These are phyloP conservation scores for Hydropsyche tenuis DNA, from an alignment of 1,140 invertebrate species.

Conservation along the genomic window DNA sequence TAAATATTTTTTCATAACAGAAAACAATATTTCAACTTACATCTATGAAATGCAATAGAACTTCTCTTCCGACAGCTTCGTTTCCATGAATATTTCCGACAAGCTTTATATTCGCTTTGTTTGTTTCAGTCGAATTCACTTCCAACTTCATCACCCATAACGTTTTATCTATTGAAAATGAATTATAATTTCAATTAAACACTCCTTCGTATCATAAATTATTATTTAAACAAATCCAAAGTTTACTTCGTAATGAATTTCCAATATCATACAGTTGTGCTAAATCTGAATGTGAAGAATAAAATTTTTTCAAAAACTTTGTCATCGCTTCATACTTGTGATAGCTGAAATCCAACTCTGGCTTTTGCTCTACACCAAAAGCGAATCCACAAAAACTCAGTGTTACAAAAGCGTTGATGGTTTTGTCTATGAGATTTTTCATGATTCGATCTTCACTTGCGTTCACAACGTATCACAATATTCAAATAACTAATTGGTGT, in stretches of 20 bases:
- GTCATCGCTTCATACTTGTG: constrained; percentile 51
- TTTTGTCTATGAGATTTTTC: too few species aligned
- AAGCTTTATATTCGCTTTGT: constrained; percentile 65
- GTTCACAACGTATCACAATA: too few species aligned
- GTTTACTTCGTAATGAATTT: constrained; percentile 47
- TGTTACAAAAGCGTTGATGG: too few species aligned
- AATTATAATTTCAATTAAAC: not conserved
- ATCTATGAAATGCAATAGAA: constrained; percentile 64
- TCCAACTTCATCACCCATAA: constrained; percentile 68
- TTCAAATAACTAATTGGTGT: too few species aligned
- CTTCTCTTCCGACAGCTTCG: constrained; percentile 65
- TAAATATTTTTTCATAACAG: constrained; percentile 1
- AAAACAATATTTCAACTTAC: constrained; percentile 48
- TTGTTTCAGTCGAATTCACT: constrained; percentile 57
- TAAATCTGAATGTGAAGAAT: constrained; percentile 44
- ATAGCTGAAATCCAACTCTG: constrained; percentile 52
- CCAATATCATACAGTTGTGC: constrained; percentile 53
- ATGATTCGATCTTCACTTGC: too few species aligned
- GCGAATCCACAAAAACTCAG: not conserved
- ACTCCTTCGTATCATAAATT: not conserved
- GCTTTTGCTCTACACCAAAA: constrained; percentile 17
- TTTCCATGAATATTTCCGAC: constrained; percentile 67
- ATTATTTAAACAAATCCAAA: not conserved
- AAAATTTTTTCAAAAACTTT: constrained; percentile 50
- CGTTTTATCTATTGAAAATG: constrained; percentile 59